Percentiles rank a stretch among this genome's conserved stretches.
phyloP scores from a whole-genome alignment of 2,797 vertebrate species.

The Avahi laniger region DNA sequence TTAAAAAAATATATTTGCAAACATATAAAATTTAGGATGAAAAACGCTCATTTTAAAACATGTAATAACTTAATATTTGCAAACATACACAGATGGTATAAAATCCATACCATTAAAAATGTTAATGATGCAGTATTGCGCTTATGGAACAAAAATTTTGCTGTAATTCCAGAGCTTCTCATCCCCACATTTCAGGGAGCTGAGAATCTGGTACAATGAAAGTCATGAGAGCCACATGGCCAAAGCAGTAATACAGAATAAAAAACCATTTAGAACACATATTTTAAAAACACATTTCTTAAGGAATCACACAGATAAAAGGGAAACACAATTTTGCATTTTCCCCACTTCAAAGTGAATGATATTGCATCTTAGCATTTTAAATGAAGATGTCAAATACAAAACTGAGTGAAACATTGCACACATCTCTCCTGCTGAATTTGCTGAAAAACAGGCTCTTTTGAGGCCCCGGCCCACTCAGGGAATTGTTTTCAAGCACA shows the following conservation, averaged over 20 bases:
- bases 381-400: constrained; percentile 72
- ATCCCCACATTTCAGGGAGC: constrained; percentile 48
- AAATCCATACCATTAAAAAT: constrained; percentile 85
- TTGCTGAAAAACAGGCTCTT: constrained; percentile 76
- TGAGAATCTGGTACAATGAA: constrained; percentile 62
- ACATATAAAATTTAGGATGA: constrained; percentile 89
- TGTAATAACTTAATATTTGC: constrained; percentile 89
- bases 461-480: constrained; percentile 64
- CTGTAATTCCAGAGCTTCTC: constrained; percentile 66
- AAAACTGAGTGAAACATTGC: constrained; percentile 82
- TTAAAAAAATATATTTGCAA: constrained; percentile 91
- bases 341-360: constrained; percentile 76
- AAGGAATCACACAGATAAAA: constrained; percentile 80
- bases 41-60: constrained; percentile 88
- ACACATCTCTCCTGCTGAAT: constrained; percentile 82
- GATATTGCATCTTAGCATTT: constrained; percentile 85
- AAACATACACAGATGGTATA: constrained; percentile 87
- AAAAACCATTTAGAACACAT: constrained; percentile 57
- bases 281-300: constrained; percentile 51
- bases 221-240: constrained; percentile 71
- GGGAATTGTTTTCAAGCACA: neutral
- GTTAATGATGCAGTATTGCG: constrained; percentile 82
- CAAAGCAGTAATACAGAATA: constrained; percentile 71
- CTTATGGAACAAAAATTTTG: constrained; percentile 54
- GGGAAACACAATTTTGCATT: constrained; percentile 74